Conservation (phyloP, 1,140 invertebrate genomes). For the Drosophila malerkotliana region DNA sequence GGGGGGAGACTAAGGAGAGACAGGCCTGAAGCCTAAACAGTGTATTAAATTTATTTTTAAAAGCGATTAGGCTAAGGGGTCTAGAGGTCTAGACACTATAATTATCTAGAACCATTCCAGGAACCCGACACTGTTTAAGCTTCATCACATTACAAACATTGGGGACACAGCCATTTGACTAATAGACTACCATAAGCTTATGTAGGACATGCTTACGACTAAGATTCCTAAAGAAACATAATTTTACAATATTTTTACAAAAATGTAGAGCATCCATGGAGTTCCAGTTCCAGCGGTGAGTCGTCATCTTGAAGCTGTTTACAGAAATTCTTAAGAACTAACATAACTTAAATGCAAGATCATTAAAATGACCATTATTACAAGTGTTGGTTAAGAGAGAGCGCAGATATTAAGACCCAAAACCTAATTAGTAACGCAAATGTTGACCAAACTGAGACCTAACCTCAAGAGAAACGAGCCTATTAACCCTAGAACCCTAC, state of each 20-base stretch:
- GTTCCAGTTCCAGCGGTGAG: conserved; percentile 28
- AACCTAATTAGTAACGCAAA: conserved; percentile 72
- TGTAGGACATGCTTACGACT: conserved; percentile 34
- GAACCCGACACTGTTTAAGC: conserved; percentile 61
- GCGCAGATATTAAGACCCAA: conserved; percentile 66
- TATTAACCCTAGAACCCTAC: conserved; percentile 81
- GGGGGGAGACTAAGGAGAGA: conserved; percentile 2
- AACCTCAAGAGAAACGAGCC: conserved; percentile 67
- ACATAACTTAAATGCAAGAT: conserved; percentile 42
- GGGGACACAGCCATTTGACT: conserved; percentile 57
- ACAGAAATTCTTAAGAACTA: conserved; percentile 37
- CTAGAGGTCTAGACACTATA: conserved; percentile 13
- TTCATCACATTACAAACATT: conserved; percentile 44
- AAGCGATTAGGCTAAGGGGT: conserved; percentile 5
- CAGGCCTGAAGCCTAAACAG: conserved; percentile 50
- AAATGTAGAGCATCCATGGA: conserved; percentile 22
- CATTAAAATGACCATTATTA: conserved; percentile 33
- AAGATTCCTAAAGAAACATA: conserved; percentile 37
- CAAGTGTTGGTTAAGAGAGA: conserved; percentile 49
- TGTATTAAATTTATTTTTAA: not conserved
- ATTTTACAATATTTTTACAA: conserved; percentile 54
- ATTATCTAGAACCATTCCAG: conserved; percentile 17
- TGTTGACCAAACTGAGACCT: conserved; percentile 60
- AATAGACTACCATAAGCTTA: conserved; percentile 69
- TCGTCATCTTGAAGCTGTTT: conserved; percentile 62